Percentiles rank a stretch among this genome's conserved stretches.
Evolutionary conservation across 2,113 vertebrate genomes (phyloP).

Genomic region (Panurus biarmicus): DNA sequence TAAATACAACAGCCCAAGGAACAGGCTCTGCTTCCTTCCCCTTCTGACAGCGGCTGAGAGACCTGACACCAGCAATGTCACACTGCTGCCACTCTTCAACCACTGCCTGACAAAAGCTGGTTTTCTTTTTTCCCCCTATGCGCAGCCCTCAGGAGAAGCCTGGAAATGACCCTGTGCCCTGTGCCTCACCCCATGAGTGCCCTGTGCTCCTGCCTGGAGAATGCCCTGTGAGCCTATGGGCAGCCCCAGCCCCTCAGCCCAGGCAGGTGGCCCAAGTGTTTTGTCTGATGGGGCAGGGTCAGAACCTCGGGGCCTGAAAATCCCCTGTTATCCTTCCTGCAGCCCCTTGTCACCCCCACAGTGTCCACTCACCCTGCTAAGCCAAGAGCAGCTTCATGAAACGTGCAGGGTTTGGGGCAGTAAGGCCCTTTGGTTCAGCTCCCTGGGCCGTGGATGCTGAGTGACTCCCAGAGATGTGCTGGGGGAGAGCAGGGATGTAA

Average conservation of each 20-base stretch:
- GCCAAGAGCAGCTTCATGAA: neutral
- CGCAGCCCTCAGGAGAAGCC: neutral
- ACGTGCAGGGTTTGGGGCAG: neutral
- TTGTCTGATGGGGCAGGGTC: neutral
- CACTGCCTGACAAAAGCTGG: neutral
- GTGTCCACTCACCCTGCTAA: neutral
- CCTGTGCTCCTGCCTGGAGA: neutral
- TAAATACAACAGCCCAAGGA: constrained; percentile 1
- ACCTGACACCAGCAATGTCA: too few relatives aligned
- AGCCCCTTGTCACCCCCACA: neutral
- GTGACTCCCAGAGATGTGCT: neutral
- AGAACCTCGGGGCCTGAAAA: neutral
- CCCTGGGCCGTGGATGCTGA: neutral
- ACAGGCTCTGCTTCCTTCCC: constrained; percentile 24
- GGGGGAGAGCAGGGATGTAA: neutral
- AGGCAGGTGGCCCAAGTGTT: neutral
- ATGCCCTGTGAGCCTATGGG: neutral
- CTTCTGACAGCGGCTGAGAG: too few relatives aligned
- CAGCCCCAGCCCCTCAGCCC: neutral
- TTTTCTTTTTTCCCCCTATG: fast-evolving
- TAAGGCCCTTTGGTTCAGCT: fast-evolving
- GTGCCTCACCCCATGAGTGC: neutral
- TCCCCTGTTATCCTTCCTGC: neutral
- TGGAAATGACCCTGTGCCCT: neutral
- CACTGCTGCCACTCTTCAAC: too few relatives aligned